Conservation (phyloP, 2,888 invertebrate genomes). For the Brachyptera putata region DNA sequence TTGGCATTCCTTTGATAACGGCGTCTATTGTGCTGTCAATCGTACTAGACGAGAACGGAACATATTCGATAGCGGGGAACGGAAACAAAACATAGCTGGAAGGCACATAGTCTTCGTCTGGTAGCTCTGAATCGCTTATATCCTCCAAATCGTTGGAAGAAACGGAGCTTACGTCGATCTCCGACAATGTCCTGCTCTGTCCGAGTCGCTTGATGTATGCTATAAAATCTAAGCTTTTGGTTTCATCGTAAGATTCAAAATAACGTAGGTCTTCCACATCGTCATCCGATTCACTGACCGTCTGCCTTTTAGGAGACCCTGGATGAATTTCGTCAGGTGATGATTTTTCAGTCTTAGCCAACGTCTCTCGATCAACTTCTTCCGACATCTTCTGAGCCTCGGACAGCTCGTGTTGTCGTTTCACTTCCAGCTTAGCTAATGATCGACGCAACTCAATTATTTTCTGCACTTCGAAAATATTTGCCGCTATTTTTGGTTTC, state of each 20-base stretch:
- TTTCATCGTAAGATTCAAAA: not conserved
- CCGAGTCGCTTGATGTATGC: constrained; percentile 11
- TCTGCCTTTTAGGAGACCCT: not conserved
- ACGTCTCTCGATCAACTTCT: not conserved
- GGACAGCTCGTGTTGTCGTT: not conserved
- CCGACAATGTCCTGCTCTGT: constrained; percentile 11
- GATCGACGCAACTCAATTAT: constrained; percentile 63
- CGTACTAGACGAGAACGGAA: too few relatives aligned
- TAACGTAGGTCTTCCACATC: constrained; percentile 21
- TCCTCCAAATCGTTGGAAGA: not conserved
- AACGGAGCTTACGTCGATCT: constrained; percentile 1
- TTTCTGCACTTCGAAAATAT: constrained; percentile 61
- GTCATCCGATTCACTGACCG: not conserved
- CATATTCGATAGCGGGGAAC: too few relatives aligned
- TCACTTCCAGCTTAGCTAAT: constrained; percentile 54
- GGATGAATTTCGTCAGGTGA: not conserved
- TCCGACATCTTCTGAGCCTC: not conserved
- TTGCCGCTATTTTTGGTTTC: constrained; percentile 65
- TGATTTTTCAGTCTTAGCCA: too few relatives aligned
- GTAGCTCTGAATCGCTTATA: too few relatives aligned
- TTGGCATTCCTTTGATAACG: too few relatives aligned
- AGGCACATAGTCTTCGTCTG: too few relatives aligned
- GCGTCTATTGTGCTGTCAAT: too few relatives aligned
- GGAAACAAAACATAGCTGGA: too few relatives aligned
- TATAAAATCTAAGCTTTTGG: not conserved